phyloP scores from a whole-genome alignment of 1,140 invertebrate genomes.

The Temnothorax nylanderi region DNA sequence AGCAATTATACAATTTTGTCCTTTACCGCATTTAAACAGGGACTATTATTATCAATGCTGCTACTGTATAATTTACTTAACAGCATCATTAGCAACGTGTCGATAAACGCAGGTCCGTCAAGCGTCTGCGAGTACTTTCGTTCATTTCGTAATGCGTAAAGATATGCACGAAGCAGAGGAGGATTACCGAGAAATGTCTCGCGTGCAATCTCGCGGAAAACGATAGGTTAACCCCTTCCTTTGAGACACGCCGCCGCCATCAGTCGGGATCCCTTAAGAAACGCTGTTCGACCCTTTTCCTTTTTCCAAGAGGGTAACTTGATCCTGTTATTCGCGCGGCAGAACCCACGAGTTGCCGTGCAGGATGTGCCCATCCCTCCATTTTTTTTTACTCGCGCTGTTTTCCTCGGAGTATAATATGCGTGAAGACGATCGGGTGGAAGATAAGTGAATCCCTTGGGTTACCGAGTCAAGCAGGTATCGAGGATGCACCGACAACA shows the following conservation, averaged over 20 bases:
- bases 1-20: neutral
- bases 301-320: constrained; percentile 81
- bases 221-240: constrained; percentile 68
- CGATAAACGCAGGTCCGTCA: neutral
- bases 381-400: constrained; percentile 72
- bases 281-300: constrained; percentile 67
- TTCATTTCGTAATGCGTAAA: constrained; percentile 8
- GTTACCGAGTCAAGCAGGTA: constrained; percentile 76
- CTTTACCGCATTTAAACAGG: neutral
- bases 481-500: constrained; percentile 68
- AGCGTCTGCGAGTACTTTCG: neutral
- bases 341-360: constrained; percentile 70
- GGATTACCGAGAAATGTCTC: constrained; percentile 53
- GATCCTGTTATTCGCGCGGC: constrained; percentile 84
- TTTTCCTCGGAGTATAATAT: constrained; percentile 79
- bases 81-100: neutral
- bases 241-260: constrained; percentile 61
- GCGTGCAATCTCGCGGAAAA: constrained; percentile 72
- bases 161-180: neutral
- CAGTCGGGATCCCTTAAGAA: constrained; percentile 47
- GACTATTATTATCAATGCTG: neutral
- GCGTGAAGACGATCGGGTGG: constrained; percentile 81
- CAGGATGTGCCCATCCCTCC: constrained; percentile 47
- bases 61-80: constrained; percentile 2
- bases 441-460: constrained; percentile 79